Evolutionary conservation across 2,113 vertebrate genomes (phyloP).

Genomic region (Brachypodius melanocephalos): DNA sequence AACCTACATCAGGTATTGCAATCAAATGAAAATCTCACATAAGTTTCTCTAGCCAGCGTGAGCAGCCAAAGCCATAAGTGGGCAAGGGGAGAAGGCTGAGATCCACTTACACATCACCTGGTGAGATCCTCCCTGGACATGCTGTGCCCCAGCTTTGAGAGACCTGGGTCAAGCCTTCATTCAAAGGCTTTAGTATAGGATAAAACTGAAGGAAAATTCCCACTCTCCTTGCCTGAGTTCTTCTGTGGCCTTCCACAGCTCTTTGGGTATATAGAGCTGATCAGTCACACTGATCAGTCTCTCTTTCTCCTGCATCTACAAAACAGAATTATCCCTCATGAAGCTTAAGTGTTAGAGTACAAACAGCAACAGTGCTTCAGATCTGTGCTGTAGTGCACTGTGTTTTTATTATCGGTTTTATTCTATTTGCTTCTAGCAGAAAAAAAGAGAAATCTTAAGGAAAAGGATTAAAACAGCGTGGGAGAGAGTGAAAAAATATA

Average conservation of each 20-base stretch:
- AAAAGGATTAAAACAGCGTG: neutral
- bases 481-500: neutral
- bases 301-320: neutral
- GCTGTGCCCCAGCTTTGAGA: neutral
- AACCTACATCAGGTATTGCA: neutral
- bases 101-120: accelerated
- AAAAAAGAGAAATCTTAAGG: neutral
- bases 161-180: neutral
- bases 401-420: neutral
- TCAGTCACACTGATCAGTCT: neutral
- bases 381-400: accelerated
- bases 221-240: neutral
- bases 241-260: neutral
- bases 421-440: neutral
- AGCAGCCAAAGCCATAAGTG: neutral
- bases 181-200: neutral
- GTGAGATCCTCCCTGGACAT: neutral
- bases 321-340: neutral
- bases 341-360: neutral
- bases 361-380: neutral
- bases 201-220: neutral
- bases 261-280: too few species aligned
- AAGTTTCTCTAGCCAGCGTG: neutral
- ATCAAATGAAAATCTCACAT: neutral
- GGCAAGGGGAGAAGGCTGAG: neutral